These are phyloP conservation scores for Cyprinus carpio DNA, from an alignment of 2,113 vertebrate genomes.

Conservation along the genomic window DNA sequence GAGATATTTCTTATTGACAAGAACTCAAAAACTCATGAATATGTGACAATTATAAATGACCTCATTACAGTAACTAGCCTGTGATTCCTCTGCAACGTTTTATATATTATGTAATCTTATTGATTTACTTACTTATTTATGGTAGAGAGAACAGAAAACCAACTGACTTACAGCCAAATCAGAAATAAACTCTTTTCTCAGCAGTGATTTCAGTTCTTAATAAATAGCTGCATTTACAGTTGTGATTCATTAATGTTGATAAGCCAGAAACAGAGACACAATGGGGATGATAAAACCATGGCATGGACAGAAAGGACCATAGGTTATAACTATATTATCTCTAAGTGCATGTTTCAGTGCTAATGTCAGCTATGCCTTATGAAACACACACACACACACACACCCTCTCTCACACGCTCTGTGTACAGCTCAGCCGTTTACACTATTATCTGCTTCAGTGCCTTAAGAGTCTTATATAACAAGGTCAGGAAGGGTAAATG, in stretches of 20 bases:
- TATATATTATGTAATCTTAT: not conserved
- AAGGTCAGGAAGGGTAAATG: not conserved
- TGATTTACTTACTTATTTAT: not conserved
- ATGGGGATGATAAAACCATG: not conserved
- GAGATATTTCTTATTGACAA: not conserved
- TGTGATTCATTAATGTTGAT: not conserved
- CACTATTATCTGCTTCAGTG: not conserved
- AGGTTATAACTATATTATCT: not conserved
- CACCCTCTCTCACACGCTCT: not conserved
- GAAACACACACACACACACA: not conserved
- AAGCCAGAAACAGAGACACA: not conserved
- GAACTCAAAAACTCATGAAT: too few species aligned
- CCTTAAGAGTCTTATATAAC: slow-evolving; percentile 4
- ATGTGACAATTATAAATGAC: too few species aligned
- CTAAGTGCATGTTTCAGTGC: not conserved
- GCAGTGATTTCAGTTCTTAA: not conserved
- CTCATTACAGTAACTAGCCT: not conserved
- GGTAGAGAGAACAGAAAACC: not conserved
- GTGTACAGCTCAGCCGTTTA: not conserved
- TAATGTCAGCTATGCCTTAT: not conserved
- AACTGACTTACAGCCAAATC: not conserved
- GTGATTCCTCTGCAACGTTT: not conserved
- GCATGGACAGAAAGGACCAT: not conserved
- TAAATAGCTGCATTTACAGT: not conserved
- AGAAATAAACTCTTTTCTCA: not conserved